phyloP scores from a whole-genome alignment of 2,888 invertebrate genomes.

The Pyrrhosoma nymphula region DNA sequence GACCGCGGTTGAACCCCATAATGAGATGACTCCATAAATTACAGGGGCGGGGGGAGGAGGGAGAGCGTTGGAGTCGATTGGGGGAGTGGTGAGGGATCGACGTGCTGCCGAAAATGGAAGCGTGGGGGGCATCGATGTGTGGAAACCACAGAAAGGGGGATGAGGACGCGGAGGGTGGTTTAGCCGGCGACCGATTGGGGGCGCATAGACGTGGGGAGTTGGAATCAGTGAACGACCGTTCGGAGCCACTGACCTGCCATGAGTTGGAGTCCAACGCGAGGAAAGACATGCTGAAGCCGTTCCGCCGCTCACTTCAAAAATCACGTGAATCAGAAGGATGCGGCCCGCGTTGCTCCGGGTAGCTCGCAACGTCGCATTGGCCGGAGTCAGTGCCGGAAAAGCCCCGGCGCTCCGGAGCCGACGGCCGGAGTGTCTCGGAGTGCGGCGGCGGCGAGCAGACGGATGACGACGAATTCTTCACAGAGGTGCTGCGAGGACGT shows the following conservation, averaged over 20 bases:
- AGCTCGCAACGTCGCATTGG: conserved; percentile 58
- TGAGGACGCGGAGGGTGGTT: neutral
- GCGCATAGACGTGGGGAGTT: neutral
- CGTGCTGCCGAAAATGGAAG: neutral
- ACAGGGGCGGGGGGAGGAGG: neutral
- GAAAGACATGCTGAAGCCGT: conserved; percentile 71
- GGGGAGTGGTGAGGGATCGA: neutral
- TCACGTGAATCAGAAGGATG: conserved; percentile 50
- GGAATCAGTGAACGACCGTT: neutral
- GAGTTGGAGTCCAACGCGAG: conserved; percentile 71
- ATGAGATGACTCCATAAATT: neutral
- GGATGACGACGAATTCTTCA: neutral
- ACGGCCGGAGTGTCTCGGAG: conserved; percentile 54
- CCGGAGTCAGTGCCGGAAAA: conserved; percentile 68
- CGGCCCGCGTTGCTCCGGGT: neutral
- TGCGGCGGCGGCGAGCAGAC: neutral
- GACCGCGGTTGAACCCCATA: neutral
- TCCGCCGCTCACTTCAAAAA: conserved; percentile 9
- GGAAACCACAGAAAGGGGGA: neutral
- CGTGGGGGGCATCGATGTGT: neutral
- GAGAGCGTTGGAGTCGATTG: neutral
- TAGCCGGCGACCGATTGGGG: neutral
- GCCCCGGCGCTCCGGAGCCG: conserved; percentile 63
- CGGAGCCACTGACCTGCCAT: conserved; percentile 71
- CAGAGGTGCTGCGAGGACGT: neutral